Base-by-base conservation (phyloP, 1,140 invertebrate species). In the Myzus persicae region DNA sequence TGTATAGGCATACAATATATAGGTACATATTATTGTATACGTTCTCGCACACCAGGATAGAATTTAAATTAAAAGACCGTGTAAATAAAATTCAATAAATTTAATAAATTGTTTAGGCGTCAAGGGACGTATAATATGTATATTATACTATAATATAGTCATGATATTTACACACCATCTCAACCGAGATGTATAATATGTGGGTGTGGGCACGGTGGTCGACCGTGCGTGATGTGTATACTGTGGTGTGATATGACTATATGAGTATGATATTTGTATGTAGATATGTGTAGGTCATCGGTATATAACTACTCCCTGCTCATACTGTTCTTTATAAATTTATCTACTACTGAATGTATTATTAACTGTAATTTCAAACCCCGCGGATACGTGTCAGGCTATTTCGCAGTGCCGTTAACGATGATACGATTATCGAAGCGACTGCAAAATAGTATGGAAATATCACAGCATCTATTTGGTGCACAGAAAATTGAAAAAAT, bases 71-170 rank as follows among this genome's bases (percentile, higher is more conserved):
- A n/a, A 67, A 67, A 67, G 59, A 26, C 59, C 59, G 31, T 67
- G 59, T 67, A 67, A 67, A 67, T 22, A 67, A 67, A 67, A 67
- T 67, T 67, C 59, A 67, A 67, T 67, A 67, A 67, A 67, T 67
- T 67, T 67, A 67, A n/a, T 67, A 67, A 67, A 67, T 67, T 67
- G 59, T 31, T n/a, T 14, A 22, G 31, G 59, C 59, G 59, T 67
- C 59, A 31, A 67, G 59, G 59, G 59, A 67, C 59, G 59, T 14
- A 31, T 44, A 8, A 6, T 48, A 48, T 46, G 11, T 46, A 18
- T 46, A 46, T 20, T 48, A 48, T 67, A 31, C 1, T 46, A 18
- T 46, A 46, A 3, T 48, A 48, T 67, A 31, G 59, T 14, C 59
- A 31, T 67, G 3, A 31, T 67, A 67, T 67, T 67, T 67, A 67